Conservation (phyloP, 2,888 invertebrate species). For the Pardosa pseudoannulata region DNA sequence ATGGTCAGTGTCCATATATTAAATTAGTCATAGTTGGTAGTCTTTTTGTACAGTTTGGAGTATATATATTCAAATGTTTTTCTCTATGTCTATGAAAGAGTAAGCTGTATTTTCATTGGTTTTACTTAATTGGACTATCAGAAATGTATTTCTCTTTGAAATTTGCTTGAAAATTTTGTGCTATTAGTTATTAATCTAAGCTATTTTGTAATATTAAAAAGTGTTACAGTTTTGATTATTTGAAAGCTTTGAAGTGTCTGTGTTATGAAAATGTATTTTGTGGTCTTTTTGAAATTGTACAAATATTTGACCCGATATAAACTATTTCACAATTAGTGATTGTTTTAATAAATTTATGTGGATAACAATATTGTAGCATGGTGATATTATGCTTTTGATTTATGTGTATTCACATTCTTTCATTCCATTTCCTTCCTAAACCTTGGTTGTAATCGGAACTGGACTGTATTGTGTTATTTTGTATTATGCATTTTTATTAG, state of each 20-base stretch:
- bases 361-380: no score
- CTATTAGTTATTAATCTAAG: background rate
- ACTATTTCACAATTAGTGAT: no score
- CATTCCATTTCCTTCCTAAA: no score
- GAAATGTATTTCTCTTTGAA: background rate
- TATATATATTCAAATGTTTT: background rate
- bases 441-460: no score
- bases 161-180: no score
- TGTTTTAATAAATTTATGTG: no score
- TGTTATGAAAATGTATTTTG: conserved; percentile 5
- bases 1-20: conserved; percentile 33
- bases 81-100: background rate
- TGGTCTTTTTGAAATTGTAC: no score
- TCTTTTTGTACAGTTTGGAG: conserved; percentile 17
- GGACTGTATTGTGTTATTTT: no score
- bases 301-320: no score
- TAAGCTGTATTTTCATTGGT: background rate
- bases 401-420: no score
- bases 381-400: no score
- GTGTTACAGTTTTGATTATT: background rate
- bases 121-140: background rate
- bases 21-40: conserved; percentile 45
- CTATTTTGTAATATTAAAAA: background rate
- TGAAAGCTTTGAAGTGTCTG: background rate
- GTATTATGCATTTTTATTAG: no score